Evolutionary conservation across 2,888 invertebrate species (phyloP).

Genomic region (Chrysolina haemoptera): DNA sequence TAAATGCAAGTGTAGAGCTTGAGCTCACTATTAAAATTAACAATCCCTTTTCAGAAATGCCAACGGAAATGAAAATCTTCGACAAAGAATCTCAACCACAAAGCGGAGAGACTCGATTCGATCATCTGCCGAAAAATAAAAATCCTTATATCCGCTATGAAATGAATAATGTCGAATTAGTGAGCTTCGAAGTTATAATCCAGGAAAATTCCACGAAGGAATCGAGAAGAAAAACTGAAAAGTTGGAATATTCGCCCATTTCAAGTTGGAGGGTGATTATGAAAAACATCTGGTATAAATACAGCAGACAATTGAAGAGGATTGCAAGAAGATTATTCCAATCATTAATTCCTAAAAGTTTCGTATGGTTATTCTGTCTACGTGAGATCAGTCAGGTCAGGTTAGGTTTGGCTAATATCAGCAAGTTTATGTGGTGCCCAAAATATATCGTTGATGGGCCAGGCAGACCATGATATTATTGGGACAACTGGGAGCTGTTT

Average conservation of each 20-base stretch:
- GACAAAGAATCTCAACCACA: constrained; percentile 18
- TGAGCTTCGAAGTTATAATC: constrained; percentile 1
- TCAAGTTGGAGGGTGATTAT: no score
- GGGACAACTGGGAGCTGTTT: no score
- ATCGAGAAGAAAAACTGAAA: neutral
- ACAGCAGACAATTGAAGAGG: no score
- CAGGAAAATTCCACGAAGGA: neutral
- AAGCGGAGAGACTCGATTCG: neutral
- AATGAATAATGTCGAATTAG: constrained; percentile 29
- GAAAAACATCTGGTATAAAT: no score
- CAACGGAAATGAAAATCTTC: constrained; percentile 19
- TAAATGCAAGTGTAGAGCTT: neutral
- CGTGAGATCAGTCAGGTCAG: no score
- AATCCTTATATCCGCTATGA: constrained; percentile 21
- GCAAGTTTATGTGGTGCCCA: no score
- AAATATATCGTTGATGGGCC: no score
- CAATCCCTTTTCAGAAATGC: neutral
- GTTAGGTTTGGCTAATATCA: no score
- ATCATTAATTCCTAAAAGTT: no score
- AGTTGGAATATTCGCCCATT: neutral
- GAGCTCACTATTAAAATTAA: neutral
- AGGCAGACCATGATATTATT: no score
- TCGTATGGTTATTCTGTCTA: no score
- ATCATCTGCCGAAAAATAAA: constrained; percentile 16
- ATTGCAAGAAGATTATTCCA: no score